These are phyloP conservation scores for Cynaeus angustus DNA, from an alignment of 2,888 invertebrate species.

Conservation along the genomic window DNA sequence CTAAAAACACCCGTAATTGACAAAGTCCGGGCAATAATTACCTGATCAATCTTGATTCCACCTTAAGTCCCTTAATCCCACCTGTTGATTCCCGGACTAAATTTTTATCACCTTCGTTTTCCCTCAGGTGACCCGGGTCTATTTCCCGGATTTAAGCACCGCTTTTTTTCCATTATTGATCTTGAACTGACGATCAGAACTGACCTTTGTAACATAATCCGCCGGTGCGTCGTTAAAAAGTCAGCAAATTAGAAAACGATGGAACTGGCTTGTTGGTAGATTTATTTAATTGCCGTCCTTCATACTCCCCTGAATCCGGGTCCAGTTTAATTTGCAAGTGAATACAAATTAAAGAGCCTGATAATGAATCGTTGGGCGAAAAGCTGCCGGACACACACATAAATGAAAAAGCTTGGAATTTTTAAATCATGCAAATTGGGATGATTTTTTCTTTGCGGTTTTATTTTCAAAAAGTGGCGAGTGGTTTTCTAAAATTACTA, in stretches of 20 bases:
- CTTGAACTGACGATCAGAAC: too few relatives aligned
- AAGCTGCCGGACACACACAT: constrained; percentile 20
- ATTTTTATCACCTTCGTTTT: constrained; percentile 10
- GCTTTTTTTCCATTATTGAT: too few relatives aligned
- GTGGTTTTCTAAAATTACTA: too few relatives aligned
- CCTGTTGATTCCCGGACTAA: constrained; percentile 12
- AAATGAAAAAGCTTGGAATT: neutral
- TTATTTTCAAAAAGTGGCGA: too few relatives aligned
- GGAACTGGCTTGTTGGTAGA: constrained; percentile 14
- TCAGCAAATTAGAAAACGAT: neutral
- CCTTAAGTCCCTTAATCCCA: neutral
- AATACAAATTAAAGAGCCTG: constrained; percentile 31
- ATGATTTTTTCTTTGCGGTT: too few relatives aligned
- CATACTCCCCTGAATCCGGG: constrained; percentile 29
- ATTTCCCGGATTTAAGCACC: too few relatives aligned
- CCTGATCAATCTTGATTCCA: constrained; percentile 7
- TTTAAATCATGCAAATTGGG: too few relatives aligned
- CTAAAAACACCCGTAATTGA: too few relatives aligned
- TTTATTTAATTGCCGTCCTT: constrained; percentile 36
- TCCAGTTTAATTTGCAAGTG: constrained; percentile 33
- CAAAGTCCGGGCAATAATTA: neutral
- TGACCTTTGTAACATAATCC: too few relatives aligned
- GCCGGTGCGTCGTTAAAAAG: neutral
- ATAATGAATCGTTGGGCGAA: constrained; percentile 21
- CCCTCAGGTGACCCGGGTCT: neutral